A percentile compares a stretch with the other conserved stretches of the same genome.
Evolutionary conservation across 2,113 vertebrate species (phyloP).

Genomic region (Phyllostomus discolor): DNA sequence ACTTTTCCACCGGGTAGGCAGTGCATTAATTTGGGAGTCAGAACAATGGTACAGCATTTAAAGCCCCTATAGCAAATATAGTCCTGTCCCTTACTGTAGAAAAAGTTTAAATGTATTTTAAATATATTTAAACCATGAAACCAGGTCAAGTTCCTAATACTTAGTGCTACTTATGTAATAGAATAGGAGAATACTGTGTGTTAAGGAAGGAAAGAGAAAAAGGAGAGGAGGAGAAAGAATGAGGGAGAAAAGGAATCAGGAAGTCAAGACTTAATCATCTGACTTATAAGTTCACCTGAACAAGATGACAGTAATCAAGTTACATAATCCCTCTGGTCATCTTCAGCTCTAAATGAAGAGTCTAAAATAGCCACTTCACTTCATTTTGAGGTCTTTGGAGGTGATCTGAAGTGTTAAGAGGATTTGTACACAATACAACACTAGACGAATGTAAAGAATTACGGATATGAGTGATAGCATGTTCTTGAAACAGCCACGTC

Average conservation of each 20-base stretch:
- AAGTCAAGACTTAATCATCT: background rate
- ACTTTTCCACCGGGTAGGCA: background rate
- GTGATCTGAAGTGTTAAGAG: background rate
- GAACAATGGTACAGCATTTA: background rate
- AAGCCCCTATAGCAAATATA: background rate
- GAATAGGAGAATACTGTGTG: background rate
- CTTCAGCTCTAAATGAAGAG: background rate
- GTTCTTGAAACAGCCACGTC: background rate
- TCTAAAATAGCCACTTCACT: background rate
- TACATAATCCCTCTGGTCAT: background rate
- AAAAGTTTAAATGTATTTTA: background rate
- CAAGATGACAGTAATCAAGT: background rate
- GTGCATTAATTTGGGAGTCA: background rate
- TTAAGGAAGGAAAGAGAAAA: background rate
- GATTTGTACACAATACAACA: background rate
- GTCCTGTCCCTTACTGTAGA: background rate
- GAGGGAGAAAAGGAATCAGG: background rate
- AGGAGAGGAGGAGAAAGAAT: background rate
- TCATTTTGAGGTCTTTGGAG: background rate
- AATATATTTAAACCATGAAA: background rate
- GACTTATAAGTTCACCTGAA: background rate
- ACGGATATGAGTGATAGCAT: background rate
- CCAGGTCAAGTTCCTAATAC: background rate
- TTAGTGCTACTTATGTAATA: background rate
- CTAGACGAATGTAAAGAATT: background rate